phyloP scores from a whole-genome alignment of 2,797 vertebrate genomes.

The Poecilia gillii region DNA sequence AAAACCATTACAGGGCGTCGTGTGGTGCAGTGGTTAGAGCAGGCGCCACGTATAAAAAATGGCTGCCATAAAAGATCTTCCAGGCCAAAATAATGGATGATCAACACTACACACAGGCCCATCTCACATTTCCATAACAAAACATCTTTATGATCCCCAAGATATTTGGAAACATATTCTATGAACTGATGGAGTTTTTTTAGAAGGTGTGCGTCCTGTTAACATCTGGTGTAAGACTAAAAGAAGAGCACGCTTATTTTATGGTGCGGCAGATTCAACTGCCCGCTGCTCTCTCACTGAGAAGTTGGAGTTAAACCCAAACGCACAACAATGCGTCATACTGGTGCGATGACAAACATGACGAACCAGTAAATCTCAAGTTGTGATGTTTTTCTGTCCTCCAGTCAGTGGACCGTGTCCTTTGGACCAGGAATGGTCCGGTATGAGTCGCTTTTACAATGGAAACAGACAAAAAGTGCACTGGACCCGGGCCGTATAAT shows the following conservation, averaged over 20 bases:
- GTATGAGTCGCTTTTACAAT: background rate
- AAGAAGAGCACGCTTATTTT: background rate
- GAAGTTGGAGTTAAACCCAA: background rate
- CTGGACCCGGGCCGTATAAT: background rate
- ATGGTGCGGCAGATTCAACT: background rate
- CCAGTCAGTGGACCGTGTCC: background rate
- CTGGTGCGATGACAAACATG: background rate
- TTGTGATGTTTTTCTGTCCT: background rate
- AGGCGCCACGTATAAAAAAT: background rate
- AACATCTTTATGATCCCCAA: background rate
- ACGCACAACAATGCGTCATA: background rate
- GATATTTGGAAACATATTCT: background rate
- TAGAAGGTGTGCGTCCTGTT: background rate
- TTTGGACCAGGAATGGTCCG: background rate
- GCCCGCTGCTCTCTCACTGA: background rate
- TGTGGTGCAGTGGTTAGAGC: too few relatives aligned
- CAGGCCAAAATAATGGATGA: background rate
- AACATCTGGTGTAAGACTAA: background rate
- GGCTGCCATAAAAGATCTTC: background rate
- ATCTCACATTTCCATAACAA: background rate
- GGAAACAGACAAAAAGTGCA: background rate
- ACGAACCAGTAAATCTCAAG: too few relatives aligned
- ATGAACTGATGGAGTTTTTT: background rate
- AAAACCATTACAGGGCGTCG: too few relatives aligned
- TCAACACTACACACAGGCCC: background rate